Evolutionary conservation across 1,140 invertebrate genomes (phyloP), one percentile per base, ranked within the genome.

Genomic region (Spodoptera frugiperda): DNA sequence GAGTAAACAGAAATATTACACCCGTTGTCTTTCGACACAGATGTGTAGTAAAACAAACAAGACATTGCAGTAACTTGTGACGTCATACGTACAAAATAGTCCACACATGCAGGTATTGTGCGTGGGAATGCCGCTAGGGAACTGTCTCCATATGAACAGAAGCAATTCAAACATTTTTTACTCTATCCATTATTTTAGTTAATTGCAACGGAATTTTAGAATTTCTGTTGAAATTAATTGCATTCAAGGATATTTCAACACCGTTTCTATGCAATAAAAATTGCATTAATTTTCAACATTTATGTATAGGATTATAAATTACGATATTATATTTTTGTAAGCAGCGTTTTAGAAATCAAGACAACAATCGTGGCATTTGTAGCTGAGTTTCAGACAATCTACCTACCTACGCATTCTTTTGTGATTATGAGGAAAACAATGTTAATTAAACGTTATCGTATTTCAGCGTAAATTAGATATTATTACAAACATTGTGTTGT

Each of bases 51-150:
- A 85, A 83, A 83, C 70, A 84, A 89, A 84, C 76, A 80, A 84
- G 77, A 80, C 80, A 82, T 81, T 79, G 78, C 80, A 77, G 15
- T 73, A 49, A 59, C 54, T 48, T 63, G 57, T 88, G 87, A 88
- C 89, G 89, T 91, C 87, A 88, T 48, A 65, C 15, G 73, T 51
- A 83, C 80, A 75, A 85, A 83, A 86, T 86, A 87, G 83, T 86
- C 57, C 87, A 88, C 87, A 89, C 79, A 84, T 89, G 87, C 82
- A 87, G 83, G 85, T 87, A 85, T 73, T 75, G 81, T 49, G 82
- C 82, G 85, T 89, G 89, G 84, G 87, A 87, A 89, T 83, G 72
- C 76, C 71, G 76, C 71, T 61, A 76, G 71, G 55, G 72, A 70
- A 68, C 72, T 77, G 46, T 74, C 21, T 51, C 19, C 59, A 39